Evolutionary conservation across 2,113 vertebrate genomes (phyloP).

Genomic region (Puntigrus tetrazona): DNA sequence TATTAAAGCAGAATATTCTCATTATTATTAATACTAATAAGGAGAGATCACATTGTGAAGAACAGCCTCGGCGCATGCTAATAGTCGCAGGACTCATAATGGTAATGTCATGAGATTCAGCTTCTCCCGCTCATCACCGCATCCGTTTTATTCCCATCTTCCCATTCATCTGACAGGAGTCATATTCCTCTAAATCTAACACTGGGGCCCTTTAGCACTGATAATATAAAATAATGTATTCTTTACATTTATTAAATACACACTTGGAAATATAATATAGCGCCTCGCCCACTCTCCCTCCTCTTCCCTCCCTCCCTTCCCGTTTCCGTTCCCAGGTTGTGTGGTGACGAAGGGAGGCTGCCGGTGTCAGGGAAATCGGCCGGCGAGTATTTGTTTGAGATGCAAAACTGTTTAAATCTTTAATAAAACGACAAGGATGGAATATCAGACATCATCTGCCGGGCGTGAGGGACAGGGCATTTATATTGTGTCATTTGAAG

Average conservation of each 20-base stretch:
- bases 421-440: conserved; percentile 76
- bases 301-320: neutral
- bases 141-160: conserved; percentile 46
- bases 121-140: conserved; percentile 40
- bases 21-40: conserved; percentile 64
- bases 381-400: conserved; percentile 72
- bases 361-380: conserved; percentile 65
- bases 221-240: conserved; percentile 67
- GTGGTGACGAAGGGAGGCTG: conserved; percentile 53
- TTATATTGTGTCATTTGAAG: conserved; percentile 68
- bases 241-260: conserved; percentile 73
- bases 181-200: conserved; percentile 58
- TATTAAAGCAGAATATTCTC: conserved; percentile 57
- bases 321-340: conserved; percentile 36
- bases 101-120: conserved; percentile 58
- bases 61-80: conserved; percentile 52
- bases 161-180: conserved; percentile 58
- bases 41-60: conserved; percentile 56
- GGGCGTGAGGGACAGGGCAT: conserved; percentile 62
- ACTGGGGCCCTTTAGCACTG: conserved; percentile 47
- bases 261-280: conserved; percentile 67
- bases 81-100: conserved; percentile 58
- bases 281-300: conserved; percentile 50
- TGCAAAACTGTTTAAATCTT: conserved; percentile 77
- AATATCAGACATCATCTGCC: conserved; percentile 72